Percentiles rank a stretch among this genome's conserved stretches.
Evolutionary conservation across 2,113 vertebrate species (phyloP).

Genomic region (Galeopterus variegatus): DNA sequence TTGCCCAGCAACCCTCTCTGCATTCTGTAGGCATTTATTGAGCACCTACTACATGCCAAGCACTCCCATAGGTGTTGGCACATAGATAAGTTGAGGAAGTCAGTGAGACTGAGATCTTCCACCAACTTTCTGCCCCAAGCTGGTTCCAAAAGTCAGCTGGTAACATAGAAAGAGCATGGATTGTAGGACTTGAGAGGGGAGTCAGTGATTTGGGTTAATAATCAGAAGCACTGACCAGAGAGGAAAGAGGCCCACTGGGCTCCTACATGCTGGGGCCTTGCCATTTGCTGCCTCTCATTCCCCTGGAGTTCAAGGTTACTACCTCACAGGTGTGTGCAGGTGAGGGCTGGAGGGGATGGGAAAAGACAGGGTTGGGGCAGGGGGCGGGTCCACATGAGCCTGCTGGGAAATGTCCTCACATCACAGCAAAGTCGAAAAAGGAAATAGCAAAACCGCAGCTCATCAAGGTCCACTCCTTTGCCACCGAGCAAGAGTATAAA

Average conservation of each 20-base stretch:
- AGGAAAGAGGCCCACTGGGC: background rate
- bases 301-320: background rate
- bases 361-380: background rate
- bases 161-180: background rate
- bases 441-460: accelerated
- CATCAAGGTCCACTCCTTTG: background rate
- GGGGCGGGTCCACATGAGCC: accelerated
- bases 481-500: background rate
- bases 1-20: background rate
- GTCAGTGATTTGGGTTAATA: background rate
- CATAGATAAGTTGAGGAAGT: background rate
- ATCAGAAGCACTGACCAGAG: background rate
- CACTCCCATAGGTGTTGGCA: accelerated
- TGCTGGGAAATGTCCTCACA: background rate
- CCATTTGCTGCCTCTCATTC: too few species aligned
- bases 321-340: background rate
- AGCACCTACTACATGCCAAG: background rate
- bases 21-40: background rate
- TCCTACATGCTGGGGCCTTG: background rate
- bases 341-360: background rate
- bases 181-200: background rate
- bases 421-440: background rate
- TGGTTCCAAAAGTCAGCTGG: background rate
- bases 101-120: too few species aligned
- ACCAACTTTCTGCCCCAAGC: background rate